Base-by-base conservation (phyloP, 1,140 invertebrate species). In the Diorhabda sublineata region DNA sequence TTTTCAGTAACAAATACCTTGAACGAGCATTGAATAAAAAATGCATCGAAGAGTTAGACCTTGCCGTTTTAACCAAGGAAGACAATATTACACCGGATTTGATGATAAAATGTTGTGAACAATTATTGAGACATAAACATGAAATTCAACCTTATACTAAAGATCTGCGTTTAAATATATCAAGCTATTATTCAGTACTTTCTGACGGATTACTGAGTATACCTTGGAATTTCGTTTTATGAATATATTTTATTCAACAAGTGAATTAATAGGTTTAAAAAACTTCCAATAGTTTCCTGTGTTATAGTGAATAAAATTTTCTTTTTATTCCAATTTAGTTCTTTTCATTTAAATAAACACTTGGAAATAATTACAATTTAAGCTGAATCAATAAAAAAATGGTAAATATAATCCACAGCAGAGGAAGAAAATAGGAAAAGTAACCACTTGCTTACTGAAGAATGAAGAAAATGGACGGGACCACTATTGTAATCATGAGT, bases 101-200 rank as follows among this genome's bases (percentile, higher is more conserved):
- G 41, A 97, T 97, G 94, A 94, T 95, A 69, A 80, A 88, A 59
- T 95, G 92, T 72, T 93, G 92, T 76, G 83, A 89, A 72, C 85
- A 88, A 64, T 79, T 98, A 56, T 80, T 95, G 4, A 70, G 84
- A 44, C 79, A 88, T 69, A 82, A 87, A 68, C 61, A 75, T 7
- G 64, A 76, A 61, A 71, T 82, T 64, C 69, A 60, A 60, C 64
- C n/a, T 65, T 75, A 73, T 66, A 77, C 75, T 59, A 77, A 76
- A 61, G 89, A 87, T 56, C 83, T 89, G 45, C 87, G 89, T 75
- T 77, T 98, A 0, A 90, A 89, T 78, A 87, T 97, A 44, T 92
- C 94, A 0, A 92, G 94, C 78, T 97, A 96, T 81, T 97, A 96
- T 79, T 94, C 94, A 0, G 90, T 98, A 8, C 85, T 96, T 77